Base-by-base conservation (phyloP, 2,888 invertebrate species). In the Chloroclysta siterata region DNA sequence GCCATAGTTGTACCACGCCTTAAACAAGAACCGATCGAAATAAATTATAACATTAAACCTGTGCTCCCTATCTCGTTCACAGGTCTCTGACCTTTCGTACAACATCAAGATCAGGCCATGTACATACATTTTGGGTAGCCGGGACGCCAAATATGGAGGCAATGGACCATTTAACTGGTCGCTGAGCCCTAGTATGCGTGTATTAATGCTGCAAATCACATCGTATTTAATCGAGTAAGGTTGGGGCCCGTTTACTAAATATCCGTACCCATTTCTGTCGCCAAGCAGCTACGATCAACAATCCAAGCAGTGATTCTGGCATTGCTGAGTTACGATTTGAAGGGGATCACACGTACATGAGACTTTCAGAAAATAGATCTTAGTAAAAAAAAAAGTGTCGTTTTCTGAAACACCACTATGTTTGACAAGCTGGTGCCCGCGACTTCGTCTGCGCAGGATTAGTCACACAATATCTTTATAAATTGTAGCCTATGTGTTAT, bases 91-190 rank as follows among this genome's bases (percentile, higher is more conserved):
- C 66, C 69, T 58, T 64, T 60, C 61, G 55, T 59, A 44, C 60
- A 63, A 53, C 65, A 63, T 65, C 69, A 57, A 66, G 61, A 63
- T 59, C 66, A 54, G 60, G 42, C 57, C 58, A 55, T 51, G 53
- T 55, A 53, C 42, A 61, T 65, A 64, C 62, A 51, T 61, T 68
- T 66, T 66, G 55, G 68, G 56, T 63, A 54, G 29, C 55, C 50
- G 47, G 17, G 48, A 44, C 36, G n/a, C 68, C 68, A 56, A 64
- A 65, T 63, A 70, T 42, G 70, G 70, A 8, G 10, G 13, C 53
- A 59, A 53, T 53, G 53, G 51, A 55, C 56, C 53, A 60, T 70
- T 70, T 59, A 70, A 60, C 64, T 50, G 51, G 62, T 53, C 59
- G 51, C 48, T 53, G 56, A 28, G 56, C 57, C 52, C 22, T 54